phyloP scores from a whole-genome alignment of 2,888 invertebrate genomes.

The Cosmia trapezina region DNA sequence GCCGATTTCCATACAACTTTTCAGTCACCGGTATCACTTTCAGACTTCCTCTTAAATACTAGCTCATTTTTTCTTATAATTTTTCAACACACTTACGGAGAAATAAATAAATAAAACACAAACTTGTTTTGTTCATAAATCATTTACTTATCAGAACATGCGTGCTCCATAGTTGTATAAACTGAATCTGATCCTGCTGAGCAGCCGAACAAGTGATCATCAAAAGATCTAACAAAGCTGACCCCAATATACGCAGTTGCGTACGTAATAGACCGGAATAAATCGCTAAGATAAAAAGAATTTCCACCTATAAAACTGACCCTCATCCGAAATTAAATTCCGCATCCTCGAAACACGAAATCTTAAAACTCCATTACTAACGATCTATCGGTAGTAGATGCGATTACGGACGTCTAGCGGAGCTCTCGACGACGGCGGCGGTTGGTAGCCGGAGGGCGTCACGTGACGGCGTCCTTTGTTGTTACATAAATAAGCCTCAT shows the following conservation, averaged over 20 bases:
- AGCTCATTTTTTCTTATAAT: too few relatives aligned
- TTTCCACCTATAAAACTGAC: constrained; percentile 49
- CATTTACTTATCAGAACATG: not conserved
- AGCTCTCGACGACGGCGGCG: constrained; percentile 40
- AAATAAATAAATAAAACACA: not conserved
- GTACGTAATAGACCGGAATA: constrained; percentile 43
- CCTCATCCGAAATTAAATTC: constrained; percentile 56
- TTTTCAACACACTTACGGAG: not conserved
- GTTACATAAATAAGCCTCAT: constrained; percentile 80
- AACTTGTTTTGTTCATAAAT: not conserved
- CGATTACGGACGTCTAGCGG: constrained; percentile 53
- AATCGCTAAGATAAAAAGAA: constrained; percentile 46
- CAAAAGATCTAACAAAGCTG: constrained; percentile 34
- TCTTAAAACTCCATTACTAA: constrained; percentile 60
- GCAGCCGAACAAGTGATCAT: constrained; percentile 18
- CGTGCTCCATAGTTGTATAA: not conserved
- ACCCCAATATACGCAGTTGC: constrained; percentile 32
- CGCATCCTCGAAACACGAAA: constrained; percentile 51
- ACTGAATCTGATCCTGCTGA: not conserved
- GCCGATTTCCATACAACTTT: too few relatives aligned
- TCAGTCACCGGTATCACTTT: too few relatives aligned
- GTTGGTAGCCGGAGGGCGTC: constrained; percentile 65
- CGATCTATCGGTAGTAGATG: constrained; percentile 58
- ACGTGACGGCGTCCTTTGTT: constrained; percentile 76
- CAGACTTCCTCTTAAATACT: too few relatives aligned